Base-by-base conservation (phyloP, 2,888 invertebrate species). In the Ecdyonurus torrentis region DNA sequence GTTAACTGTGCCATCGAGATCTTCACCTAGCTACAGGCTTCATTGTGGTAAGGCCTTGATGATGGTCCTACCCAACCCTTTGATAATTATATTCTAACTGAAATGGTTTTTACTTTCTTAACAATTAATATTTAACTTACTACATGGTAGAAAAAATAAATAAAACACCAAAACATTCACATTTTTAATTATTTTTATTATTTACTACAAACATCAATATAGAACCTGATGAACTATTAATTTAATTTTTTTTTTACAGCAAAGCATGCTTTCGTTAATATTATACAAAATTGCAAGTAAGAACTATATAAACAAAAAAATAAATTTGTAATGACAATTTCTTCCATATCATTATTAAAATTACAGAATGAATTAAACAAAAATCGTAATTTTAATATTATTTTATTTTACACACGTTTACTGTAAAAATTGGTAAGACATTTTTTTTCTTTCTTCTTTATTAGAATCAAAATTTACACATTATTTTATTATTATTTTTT, bases 201-300 rank as follows among this genome's bases (percentile, higher is more conserved):
- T 37, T 37, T 37, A 20, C 55, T 55, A 55, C 55, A 55, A 55
- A 55, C 55, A 55, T 55, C 55, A 55, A 55, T 55, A 55, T 55
- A 55, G 5, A 55, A 7, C 55, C n/a, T n/a, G n/a, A n/a, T 55
- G 55, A 20, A 20, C 55, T 55, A 55, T 37, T 10, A 37, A n/a
- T n/a, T 50, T 50, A 7, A 50, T 7, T 50, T 50, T 55, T n/a
- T 55, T 22, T 20, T 20, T 55, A 55, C 55, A 55, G 55, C 55
- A 55, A 50, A 55, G 55, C 55, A 55, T 55, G 55, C 55, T n/a
- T 22, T 37, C 37, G 15, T 37, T 37, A 37, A 37, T 37, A 37
- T 10, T 37, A 37, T 37, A 37, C n/a, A 37, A 37, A 37, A 37
- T 37, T 37, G 37, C 37, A 37, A 37, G 5, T 37, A 37, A 37